phyloP scores from a whole-genome alignment of 2,888 invertebrate genomes.

The Melieria picta region DNA sequence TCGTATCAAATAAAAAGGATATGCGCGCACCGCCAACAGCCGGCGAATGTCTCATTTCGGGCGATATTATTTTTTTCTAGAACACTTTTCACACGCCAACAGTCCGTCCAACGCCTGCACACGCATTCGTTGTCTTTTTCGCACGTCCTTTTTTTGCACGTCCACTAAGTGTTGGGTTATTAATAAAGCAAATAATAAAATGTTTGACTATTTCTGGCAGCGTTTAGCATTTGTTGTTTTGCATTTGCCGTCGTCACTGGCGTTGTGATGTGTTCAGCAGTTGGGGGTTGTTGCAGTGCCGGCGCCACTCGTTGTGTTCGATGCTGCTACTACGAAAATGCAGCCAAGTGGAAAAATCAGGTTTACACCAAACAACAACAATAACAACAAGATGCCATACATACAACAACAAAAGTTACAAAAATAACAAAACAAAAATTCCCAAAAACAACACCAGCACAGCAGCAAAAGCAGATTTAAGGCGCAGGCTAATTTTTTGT shows the following conservation, averaged over 20 bases:
- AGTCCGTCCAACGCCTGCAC: no score
- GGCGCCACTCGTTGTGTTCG: conserved; percentile 8
- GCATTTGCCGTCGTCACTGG: background rate
- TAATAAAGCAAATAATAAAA: conserved; percentile 38
- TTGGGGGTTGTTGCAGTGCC: background rate
- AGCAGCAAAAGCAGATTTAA: no score
- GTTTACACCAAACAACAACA: conserved; percentile 29
- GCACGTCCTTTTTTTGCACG: no score
- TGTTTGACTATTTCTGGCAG: conserved; percentile 30
- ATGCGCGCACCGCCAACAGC: no score
- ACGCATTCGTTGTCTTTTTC: no score
- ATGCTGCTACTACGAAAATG: background rate
- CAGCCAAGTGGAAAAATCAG: conserved; percentile 36
- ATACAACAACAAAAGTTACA: conserved; percentile 1
- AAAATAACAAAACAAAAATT: background rate
- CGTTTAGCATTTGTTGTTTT: background rate
- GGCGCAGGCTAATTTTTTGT: no score
- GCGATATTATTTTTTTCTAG: no score
- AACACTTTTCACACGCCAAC: no score
- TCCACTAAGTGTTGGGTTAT: conserved; percentile 8
- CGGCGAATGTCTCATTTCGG: no score
- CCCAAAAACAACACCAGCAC: no score
- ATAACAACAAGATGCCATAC: conserved; percentile 20
- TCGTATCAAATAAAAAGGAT: no score
- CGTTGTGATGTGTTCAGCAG: background rate